Percentiles rank a stretch among this genome's conserved stretches.
phyloP scores from a whole-genome alignment of 1,140 invertebrate species.

The Rhagoletis pomonella region DNA sequence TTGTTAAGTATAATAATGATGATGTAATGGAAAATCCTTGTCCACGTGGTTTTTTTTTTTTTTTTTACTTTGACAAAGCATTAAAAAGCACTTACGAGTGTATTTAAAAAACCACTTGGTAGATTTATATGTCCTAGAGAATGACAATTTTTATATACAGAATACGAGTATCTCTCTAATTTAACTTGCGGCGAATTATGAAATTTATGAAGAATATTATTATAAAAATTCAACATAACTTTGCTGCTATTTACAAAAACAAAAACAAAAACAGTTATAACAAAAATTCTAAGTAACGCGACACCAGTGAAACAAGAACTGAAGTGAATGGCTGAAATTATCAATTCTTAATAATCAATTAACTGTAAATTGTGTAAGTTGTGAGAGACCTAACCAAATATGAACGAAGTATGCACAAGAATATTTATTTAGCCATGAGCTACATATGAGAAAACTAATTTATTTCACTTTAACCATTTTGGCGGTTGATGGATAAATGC shows the following conservation, averaged over 20 bases:
- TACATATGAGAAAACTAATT: too few relatives aligned
- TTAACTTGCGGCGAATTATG: background rate
- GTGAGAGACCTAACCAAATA: background rate
- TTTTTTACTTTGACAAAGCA: too few relatives aligned
- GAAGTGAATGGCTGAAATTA: background rate
- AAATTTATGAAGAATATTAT: background rate
- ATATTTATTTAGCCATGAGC: too few relatives aligned
- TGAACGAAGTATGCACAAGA: too few relatives aligned
- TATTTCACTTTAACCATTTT: too few relatives aligned
- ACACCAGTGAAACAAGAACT: background rate
- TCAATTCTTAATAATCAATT: background rate
- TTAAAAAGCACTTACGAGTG: background rate
- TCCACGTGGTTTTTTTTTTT: too few relatives aligned
- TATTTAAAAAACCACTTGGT: background rate
- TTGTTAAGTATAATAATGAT: too few relatives aligned
- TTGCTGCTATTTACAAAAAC: background rate
- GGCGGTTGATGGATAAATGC: too few relatives aligned
- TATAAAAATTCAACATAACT: constrained; percentile 24
- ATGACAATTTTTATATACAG: background rate
- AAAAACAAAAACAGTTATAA: background rate
- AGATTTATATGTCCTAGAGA: background rate
- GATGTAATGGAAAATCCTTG: too few relatives aligned
- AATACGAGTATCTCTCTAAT: background rate
- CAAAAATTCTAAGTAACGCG: background rate
- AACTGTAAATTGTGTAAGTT: constrained; percentile 15